Evolutionary conservation across 2,888 invertebrate genomes (phyloP).

Genomic region (Schizaphis graminum): DNA sequence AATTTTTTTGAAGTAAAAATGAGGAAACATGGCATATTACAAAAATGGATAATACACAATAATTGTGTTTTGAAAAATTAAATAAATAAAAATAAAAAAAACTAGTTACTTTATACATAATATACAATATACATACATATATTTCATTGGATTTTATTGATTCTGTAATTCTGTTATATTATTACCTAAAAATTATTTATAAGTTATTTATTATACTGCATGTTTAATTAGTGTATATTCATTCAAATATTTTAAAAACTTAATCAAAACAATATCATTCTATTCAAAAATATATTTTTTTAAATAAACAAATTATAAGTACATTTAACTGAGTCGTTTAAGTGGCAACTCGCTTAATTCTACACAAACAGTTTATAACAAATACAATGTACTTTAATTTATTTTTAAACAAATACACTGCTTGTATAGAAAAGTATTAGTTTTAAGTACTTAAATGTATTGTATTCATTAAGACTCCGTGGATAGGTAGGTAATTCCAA

Average conservation of each 20-base stretch:
- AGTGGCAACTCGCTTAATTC: neutral
- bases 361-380: neutral
- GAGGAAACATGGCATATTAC: neutral
- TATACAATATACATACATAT: neutral
- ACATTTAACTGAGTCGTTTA: neutral
- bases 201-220: neutral
- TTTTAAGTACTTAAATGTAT: constrained; percentile 5
- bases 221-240: neutral
- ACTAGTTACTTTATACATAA: neutral
- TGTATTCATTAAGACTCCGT: neutral
- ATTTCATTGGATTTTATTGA: neutral
- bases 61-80: too few relatives aligned
- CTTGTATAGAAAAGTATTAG: neutral
- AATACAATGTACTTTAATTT: neutral
- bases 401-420: neutral
- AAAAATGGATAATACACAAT: too few relatives aligned
- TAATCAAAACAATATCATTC: neutral
- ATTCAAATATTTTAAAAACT: neutral
- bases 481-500: neutral
- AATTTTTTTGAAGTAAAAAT: neutral
- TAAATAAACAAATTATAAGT: neutral
- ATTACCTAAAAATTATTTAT: neutral
- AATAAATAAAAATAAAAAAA: neutral
- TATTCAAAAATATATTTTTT: neutral
- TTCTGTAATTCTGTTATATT: neutral